phyloP scores from a whole-genome alignment of 2,113 vertebrate genomes.

The Dipodomys ordii region DNA sequence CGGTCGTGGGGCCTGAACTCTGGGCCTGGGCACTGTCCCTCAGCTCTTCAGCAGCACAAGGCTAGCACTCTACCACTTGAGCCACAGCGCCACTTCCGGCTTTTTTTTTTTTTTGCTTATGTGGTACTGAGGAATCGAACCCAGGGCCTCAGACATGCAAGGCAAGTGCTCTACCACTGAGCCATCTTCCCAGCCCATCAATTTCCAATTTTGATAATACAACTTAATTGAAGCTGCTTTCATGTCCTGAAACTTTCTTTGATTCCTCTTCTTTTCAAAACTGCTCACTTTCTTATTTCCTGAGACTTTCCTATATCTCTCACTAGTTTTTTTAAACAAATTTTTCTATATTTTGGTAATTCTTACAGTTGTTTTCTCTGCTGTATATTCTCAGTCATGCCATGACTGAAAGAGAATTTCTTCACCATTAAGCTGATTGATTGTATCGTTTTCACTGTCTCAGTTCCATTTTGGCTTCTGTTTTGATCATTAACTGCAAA shows the following conservation, averaged over 20 bases:
- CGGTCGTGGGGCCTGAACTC: too few relatives aligned
- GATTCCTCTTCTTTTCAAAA: not conserved
- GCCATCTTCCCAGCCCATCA: not conserved
- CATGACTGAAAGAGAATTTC: not conserved
- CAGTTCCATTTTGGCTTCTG: not conserved
- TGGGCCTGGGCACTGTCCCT: too few relatives aligned
- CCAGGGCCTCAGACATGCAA: too few relatives aligned
- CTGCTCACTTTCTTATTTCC: not conserved
- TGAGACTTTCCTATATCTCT: not conserved
- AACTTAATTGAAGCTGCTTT: not conserved
- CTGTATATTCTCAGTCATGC: not conserved
- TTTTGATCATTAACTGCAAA: slow-evolving; percentile 3
- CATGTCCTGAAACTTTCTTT: not conserved
- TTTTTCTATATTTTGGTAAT: not conserved
- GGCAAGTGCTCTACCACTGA: too few relatives aligned
- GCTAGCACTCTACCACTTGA: too few relatives aligned
- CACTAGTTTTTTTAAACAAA: not conserved
- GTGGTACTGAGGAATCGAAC: too few relatives aligned
- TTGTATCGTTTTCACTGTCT: not conserved
- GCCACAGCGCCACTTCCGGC: too few relatives aligned
- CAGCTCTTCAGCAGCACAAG: too few relatives aligned
- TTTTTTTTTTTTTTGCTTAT: too few relatives aligned
- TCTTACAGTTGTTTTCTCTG: not conserved
- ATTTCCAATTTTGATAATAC: not conserved
- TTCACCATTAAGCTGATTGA: not conserved